These are phyloP conservation scores for Drosophila parthenogenetica DNA, from an alignment of 2,888 invertebrate species.

Conservation along the genomic window DNA sequence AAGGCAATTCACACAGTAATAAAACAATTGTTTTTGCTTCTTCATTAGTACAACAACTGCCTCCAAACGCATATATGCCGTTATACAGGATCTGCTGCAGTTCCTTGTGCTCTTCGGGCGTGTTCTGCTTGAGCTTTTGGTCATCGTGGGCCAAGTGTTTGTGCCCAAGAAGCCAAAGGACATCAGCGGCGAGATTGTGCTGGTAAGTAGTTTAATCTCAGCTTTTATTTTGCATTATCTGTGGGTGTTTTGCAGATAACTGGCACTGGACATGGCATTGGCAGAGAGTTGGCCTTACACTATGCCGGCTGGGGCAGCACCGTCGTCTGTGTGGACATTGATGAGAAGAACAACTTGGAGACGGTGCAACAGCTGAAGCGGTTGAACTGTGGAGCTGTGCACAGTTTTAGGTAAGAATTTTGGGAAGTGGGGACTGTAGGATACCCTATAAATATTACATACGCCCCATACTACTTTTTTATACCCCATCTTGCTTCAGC, in stretches of 20 bases:
- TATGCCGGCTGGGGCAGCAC: conserved; percentile 90
- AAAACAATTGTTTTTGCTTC: not conserved
- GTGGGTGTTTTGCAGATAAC: conserved; percentile 88
- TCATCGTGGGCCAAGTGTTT: conserved; percentile 55
- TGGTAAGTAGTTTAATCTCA: conserved; percentile 87
- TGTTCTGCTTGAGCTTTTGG: conserved; percentile 72
- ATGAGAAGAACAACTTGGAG: conserved; percentile 89
- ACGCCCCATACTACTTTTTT: no score
- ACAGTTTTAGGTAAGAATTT: conserved; percentile 85
- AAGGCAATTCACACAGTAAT: conserved; percentile 9
- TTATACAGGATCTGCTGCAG: conserved; percentile 78
- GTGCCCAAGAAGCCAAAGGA: conserved; percentile 87
- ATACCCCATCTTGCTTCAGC: conserved; percentile 84
- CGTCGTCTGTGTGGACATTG: conserved; percentile 92
- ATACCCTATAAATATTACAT: no score
- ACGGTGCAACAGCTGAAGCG: conserved; percentile 87
- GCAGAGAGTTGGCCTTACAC: conserved; percentile 90
- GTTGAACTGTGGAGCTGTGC: conserved; percentile 80
- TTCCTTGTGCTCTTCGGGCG: conserved; percentile 73
- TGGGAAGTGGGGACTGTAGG: no score
- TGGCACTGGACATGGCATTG: conserved; percentile 94
- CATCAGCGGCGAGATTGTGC: conserved; percentile 90
- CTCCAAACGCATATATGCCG: conserved; percentile 78
- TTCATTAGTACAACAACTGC: conserved; percentile 78
- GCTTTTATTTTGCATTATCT: no score